Evolutionary conservation across 2,797 vertebrate species (phyloP).

Genomic region (Hypotaenidia okinawae): DNA sequence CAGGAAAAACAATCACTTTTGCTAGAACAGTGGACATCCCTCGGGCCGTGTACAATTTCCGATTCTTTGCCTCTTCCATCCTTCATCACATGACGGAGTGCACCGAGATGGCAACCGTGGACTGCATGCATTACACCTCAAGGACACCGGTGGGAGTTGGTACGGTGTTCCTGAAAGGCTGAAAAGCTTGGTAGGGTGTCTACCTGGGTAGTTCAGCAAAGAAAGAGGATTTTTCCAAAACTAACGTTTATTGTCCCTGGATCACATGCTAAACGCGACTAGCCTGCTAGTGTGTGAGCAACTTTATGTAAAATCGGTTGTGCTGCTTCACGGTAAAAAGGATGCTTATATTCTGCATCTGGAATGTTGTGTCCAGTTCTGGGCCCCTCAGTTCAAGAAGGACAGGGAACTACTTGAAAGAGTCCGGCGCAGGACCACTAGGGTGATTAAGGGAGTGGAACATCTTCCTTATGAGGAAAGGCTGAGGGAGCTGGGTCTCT

Average conservation of each 20-base stretch:
- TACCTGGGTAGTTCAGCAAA: not conserved
- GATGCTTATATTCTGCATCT: not conserved
- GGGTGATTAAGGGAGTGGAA: too few species aligned
- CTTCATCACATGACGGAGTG: conserved; percentile 90
- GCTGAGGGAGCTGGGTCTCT: too few species aligned
- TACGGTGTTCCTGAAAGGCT: conserved; percentile 63
- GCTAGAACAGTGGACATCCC: conserved; percentile 91
- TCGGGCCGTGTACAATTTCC: conserved; percentile 87
- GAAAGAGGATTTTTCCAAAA: not conserved
- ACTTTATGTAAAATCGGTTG: not conserved
- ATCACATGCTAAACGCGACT: not conserved
- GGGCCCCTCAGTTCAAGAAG: too few species aligned
- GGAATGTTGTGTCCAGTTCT: too few species aligned
- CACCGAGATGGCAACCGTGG: conserved; percentile 86
- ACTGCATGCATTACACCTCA: conserved; percentile 89
- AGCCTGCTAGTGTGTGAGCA: not conserved
- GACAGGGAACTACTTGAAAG: too few species aligned
- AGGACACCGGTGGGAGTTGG: conserved; percentile 91
- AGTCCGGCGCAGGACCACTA: too few species aligned
- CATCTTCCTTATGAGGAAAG: too few species aligned
- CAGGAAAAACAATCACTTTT: conserved; percentile 90
- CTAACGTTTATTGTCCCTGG: not conserved
- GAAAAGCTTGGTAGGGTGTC: not conserved
- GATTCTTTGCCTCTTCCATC: conserved; percentile 92
- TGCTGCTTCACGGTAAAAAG: not conserved